Evolutionary conservation across 1,140 invertebrate genomes (phyloP).

Genomic region (Tetragnatha versicolor): DNA sequence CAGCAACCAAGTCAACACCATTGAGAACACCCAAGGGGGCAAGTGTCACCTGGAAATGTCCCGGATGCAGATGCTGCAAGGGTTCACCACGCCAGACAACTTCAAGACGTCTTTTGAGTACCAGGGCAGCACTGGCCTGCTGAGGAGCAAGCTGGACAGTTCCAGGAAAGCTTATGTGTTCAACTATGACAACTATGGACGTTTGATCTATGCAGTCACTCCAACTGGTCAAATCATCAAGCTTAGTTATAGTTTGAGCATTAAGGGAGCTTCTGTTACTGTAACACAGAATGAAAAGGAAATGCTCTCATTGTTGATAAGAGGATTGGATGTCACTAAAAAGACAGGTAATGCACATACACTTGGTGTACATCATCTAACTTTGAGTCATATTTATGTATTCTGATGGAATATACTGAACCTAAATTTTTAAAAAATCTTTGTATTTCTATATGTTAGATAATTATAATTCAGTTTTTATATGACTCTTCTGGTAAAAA

Average conservation of each 20-base stretch:
- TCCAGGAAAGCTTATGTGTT: conserved; percentile 76
- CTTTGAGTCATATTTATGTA: too few relatives aligned
- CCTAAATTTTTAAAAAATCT: neutral
- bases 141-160: conserved; percentile 75
- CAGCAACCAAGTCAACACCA: conserved; percentile 76
- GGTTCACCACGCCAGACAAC: conserved; percentile 58
- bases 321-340: conserved; percentile 76
- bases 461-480: neutral
- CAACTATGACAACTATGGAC: conserved; percentile 84
- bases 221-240: conserved; percentile 88
- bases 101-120: conserved; percentile 72
- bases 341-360: conserved; percentile 55
- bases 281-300: conserved; percentile 75
- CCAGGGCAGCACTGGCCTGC: conserved; percentile 79
- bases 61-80: conserved; percentile 56
- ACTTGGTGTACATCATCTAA: too few relatives aligned
- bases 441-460: neutral
- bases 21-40: conserved; percentile 91
- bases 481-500: neutral
- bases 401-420: neutral
- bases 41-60: conserved; percentile 85
- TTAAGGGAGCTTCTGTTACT: conserved; percentile 58
- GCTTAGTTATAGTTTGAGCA: conserved; percentile 66
- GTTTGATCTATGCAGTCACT: conserved; percentile 82
- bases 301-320: conserved; percentile 84